Evolutionary conservation across 2,797 vertebrate genomes (phyloP).

Genomic region (Pipistrellus pipistrellus): DNA sequence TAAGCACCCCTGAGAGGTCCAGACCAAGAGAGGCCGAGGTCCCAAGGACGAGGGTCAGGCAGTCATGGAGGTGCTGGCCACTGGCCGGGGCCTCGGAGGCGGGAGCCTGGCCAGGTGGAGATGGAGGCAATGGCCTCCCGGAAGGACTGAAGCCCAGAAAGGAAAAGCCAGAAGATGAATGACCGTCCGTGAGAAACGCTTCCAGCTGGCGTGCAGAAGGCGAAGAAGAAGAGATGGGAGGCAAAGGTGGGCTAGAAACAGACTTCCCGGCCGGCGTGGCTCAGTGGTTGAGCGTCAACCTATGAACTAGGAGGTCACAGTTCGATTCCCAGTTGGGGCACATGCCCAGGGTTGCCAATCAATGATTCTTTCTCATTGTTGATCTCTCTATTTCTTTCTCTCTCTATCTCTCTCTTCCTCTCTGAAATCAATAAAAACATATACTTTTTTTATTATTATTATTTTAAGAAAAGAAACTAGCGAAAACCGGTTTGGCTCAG

Average conservation of each 20-base stretch:
- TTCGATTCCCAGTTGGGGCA: too few species aligned
- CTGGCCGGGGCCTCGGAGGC: not conserved
- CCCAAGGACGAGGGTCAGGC: not conserved
- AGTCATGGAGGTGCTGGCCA: not conserved
- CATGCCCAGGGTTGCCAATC: too few species aligned
- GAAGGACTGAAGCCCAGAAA: not conserved
- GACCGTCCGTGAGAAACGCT: not conserved
- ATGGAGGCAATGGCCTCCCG: not conserved
- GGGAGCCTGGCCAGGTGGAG: not conserved
- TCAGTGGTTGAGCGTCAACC: too few species aligned
- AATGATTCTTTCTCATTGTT: too few species aligned
- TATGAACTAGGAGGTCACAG: too few species aligned
- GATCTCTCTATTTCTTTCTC: too few species aligned
- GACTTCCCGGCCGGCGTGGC: not conserved
- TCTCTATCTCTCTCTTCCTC: too few species aligned
- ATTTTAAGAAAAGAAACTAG: too few species aligned
- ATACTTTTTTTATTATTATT: too few species aligned
- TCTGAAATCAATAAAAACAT: too few species aligned
- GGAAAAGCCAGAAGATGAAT: not conserved
- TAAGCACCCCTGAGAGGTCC: not conserved
- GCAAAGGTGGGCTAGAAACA: not conserved
- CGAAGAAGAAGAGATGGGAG: not conserved
- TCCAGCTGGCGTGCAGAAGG: not conserved
- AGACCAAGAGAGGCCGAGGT: not conserved
- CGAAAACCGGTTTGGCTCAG: too few species aligned